Evolutionary conservation across 2,113 vertebrate species (phyloP).

Genomic region (Grantiella picta): DNA sequence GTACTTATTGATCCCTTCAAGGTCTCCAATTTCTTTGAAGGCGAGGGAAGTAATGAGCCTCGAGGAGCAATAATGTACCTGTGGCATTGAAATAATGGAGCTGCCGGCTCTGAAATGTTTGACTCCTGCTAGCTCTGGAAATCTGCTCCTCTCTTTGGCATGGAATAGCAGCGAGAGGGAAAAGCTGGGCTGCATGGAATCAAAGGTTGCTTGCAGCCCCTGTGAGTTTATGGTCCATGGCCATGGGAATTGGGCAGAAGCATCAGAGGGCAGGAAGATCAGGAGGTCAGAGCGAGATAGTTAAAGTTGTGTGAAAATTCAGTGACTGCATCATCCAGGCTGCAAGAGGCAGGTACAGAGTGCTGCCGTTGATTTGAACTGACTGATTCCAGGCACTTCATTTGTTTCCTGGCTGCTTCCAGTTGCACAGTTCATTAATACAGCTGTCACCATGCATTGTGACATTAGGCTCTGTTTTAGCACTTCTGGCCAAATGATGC

Average conservation of each 20-base stretch:
- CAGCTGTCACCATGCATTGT: neutral
- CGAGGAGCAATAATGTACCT: neutral
- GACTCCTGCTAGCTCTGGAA: neutral
- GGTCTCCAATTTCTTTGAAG: conserved; percentile 12
- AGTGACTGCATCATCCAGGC: neutral
- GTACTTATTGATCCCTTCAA: conserved; percentile 51
- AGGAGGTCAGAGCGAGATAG: neutral
- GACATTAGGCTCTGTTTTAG: neutral
- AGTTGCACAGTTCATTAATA: neutral
- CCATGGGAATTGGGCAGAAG: neutral
- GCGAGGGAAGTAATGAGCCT: neutral
- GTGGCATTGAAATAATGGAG: neutral
- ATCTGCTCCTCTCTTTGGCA: neutral
- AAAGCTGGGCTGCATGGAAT: neutral
- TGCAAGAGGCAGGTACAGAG: neutral
- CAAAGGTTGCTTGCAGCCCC: neutral
- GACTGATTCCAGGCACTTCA: neutral
- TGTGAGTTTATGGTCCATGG: neutral
- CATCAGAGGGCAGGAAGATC: neutral
- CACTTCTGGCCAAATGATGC: neutral
- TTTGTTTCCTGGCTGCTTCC: neutral
- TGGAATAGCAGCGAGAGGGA: neutral
- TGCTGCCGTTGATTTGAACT: neutral
- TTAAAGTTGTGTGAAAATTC: neutral
- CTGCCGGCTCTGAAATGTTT: neutral